Evolutionary conservation across 2,797 vertebrate species (phyloP).

Genomic region (Cryptoblepharus egeriae): DNA sequence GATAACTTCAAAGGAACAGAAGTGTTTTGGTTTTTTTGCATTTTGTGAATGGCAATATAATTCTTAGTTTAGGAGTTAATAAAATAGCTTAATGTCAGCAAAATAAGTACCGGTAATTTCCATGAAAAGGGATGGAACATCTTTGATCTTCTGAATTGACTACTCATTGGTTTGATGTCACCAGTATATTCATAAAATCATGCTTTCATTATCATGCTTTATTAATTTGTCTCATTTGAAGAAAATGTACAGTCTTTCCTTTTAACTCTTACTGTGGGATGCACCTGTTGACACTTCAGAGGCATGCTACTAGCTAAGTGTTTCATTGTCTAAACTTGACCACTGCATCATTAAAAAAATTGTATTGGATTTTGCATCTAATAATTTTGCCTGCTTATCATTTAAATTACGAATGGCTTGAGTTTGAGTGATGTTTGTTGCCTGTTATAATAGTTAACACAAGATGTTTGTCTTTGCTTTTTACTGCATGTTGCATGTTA

Average conservation of each 20-base stretch:
- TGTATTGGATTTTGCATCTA: slow-evolving; percentile 33
- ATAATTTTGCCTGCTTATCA: background rate
- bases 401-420: slow-evolving; percentile 1
- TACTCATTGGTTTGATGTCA: slow-evolving; percentile 46
- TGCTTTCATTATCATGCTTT: slow-evolving; percentile 46
- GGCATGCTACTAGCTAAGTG: slow-evolving; percentile 49
- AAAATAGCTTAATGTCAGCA: background rate
- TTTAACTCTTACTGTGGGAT: slow-evolving; percentile 40
- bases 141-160: slow-evolving; percentile 33
- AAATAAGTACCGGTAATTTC: background rate
- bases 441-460: slow-evolving; percentile 51
- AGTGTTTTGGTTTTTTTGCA: background rate
- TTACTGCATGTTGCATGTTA: slow-evolving; percentile 68
- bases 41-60: background rate
- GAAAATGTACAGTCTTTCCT: slow-evolving; percentile 47
- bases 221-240: slow-evolving; percentile 53
- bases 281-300: slow-evolving; percentile 37
- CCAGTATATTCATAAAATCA: slow-evolving; percentile 54
- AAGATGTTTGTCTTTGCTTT: slow-evolving; percentile 17
- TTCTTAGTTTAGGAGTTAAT: background rate
- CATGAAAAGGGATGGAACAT: slow-evolving; percentile 65
- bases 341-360: slow-evolving; percentile 64
- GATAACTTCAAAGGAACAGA: too few species aligned
- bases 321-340: slow-evolving; percentile 78
- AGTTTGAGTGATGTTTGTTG: slow-evolving; percentile 32